Percentiles rank a stretch among this genome's conserved stretches.
Evolutionary conservation across 1,140 invertebrate species (phyloP).

Genomic region (Pentalonia nigronervosa): DNA sequence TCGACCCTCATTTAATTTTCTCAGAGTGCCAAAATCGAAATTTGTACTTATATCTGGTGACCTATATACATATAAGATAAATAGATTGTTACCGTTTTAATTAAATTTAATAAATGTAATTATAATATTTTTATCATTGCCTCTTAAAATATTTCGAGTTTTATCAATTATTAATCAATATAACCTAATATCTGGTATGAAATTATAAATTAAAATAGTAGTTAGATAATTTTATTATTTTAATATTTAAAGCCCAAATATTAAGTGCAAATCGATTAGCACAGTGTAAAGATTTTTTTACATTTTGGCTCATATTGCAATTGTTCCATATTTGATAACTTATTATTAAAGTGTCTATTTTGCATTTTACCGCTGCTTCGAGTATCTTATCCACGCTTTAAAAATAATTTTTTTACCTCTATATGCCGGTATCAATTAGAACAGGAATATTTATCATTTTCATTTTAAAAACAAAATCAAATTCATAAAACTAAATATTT

Average conservation of each 20-base stretch:
- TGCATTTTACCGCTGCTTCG: no score
- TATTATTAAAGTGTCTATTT: not conserved
- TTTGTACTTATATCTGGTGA: not conserved
- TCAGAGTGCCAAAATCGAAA: not conserved
- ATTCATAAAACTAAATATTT: no score
- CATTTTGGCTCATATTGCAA: not conserved
- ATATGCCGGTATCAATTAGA: no score
- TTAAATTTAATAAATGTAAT: not conserved
- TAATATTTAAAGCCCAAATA: not conserved
- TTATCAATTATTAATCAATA: no score
- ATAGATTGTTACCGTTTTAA: not conserved
- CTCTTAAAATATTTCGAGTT: not conserved
- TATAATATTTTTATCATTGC: not conserved
- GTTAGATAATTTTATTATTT: not conserved
- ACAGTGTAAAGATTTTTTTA: not conserved
- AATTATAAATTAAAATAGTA: no score
- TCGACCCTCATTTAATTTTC: not conserved
- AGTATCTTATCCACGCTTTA: no score
- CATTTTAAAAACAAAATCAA: no score
- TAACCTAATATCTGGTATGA: no score
- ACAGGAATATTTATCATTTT: no score
- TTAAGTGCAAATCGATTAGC: not conserved
- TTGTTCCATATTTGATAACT: not conserved
- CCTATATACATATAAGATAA: not conserved
- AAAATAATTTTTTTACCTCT: no score